Conservation (phyloP, 2,113 vertebrate genomes). For the Acinonyx jubatus region DNA sequence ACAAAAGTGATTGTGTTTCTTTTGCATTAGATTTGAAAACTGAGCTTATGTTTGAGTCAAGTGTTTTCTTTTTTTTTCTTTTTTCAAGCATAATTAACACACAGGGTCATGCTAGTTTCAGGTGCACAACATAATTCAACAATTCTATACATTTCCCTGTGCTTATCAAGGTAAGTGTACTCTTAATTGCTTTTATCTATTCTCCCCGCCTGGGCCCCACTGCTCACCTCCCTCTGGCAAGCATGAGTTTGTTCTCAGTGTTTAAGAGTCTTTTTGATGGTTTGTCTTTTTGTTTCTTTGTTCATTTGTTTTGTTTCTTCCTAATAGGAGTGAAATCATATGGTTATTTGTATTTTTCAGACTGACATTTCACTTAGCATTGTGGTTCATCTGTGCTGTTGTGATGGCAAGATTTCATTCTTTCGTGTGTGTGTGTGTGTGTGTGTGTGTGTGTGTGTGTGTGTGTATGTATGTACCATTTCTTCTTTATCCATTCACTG, state of each 20-base stretch:
- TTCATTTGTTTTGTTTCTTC: background rate
- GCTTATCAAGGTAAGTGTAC: background rate
- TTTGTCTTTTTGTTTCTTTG: background rate
- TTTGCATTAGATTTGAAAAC: slow-evolving; percentile 25
- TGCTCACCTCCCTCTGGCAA: background rate
- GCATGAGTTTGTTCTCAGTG: background rate
- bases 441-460: background rate
- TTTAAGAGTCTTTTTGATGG: background rate
- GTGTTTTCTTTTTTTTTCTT: background rate
- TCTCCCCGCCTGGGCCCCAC: background rate
- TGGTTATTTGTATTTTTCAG: background rate
- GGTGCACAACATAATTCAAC: background rate
- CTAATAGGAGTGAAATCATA: background rate
- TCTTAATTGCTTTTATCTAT: background rate
- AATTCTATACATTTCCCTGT: background rate
- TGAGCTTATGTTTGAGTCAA: background rate
- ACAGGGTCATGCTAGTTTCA: background rate
- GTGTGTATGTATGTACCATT: background rate
- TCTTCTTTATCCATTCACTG: background rate
- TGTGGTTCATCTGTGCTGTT: background rate
- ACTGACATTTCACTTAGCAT: background rate
- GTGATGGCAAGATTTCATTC: background rate
- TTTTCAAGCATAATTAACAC: background rate
- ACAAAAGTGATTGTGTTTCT: background rate
- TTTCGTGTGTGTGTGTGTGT: background rate